Conservation (phyloP, 2,797 vertebrate species). For the Acipenser ruthenus region DNA sequence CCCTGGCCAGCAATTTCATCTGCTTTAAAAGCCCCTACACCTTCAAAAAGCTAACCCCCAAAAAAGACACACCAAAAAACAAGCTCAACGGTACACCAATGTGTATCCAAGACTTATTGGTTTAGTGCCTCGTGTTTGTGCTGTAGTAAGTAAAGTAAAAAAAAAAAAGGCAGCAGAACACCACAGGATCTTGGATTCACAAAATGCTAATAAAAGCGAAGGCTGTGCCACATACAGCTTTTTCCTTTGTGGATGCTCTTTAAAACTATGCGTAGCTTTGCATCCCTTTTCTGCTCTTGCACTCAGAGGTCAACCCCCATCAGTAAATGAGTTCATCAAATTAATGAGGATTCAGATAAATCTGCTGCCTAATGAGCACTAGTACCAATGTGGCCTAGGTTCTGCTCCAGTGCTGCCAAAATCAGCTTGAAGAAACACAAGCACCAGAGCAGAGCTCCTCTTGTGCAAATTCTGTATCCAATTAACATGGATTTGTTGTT, state of each 20-base stretch:
- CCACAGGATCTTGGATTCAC: no score
- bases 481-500: slow-evolving; percentile 65
- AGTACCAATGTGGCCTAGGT: slow-evolving; percentile 57
- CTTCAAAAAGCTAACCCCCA: no score
- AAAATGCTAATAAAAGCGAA: no score
- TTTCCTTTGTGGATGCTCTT: background rate
- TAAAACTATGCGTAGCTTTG: background rate
- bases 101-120: no score
- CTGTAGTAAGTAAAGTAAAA: no score
- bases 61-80: no score
- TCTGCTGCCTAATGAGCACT: slow-evolving; percentile 69
- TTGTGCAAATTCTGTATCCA: slow-evolving; percentile 58
- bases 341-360: slow-evolving; percentile 78
- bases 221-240: background rate
- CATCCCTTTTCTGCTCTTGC: slow-evolving; percentile 28
- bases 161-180: no score
- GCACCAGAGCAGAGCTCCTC: slow-evolving; percentile 31
- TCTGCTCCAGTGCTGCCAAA: slow-evolving; percentile 68
- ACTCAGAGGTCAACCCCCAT: slow-evolving; percentile 64
- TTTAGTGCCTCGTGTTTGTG: no score
- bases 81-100: no score
- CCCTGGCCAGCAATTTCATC: no score
- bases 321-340: slow-evolving; percentile 84
- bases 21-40: no score
- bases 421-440: slow-evolving; percentile 55